A percentile compares a stretch with the other conserved stretches of the same genome.
Conservation (phyloP, 2,888 invertebrate genomes). For the Ferdinandea cuprea region DNA sequence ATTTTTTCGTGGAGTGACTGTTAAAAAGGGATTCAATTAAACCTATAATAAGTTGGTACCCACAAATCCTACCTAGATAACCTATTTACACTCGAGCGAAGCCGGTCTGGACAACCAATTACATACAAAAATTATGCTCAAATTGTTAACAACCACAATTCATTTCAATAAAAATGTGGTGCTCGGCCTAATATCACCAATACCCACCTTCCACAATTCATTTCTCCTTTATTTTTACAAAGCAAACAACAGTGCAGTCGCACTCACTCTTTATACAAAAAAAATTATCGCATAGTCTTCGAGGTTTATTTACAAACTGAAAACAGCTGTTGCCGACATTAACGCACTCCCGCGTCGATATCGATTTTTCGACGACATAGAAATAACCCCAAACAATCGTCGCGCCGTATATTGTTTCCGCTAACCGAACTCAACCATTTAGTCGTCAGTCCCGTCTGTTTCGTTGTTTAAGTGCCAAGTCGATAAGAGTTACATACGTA, state of each 20-base stretch:
- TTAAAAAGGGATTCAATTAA: too few relatives aligned
- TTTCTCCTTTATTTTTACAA: slow-evolving; percentile 16
- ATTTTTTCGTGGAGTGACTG: too few relatives aligned
- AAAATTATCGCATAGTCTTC: slow-evolving; percentile 47
- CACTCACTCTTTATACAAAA: neutral
- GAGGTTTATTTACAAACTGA: slow-evolving; percentile 70
- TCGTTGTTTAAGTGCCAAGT: slow-evolving; percentile 22
- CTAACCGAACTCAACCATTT: slow-evolving; percentile 13
- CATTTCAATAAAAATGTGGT: too few relatives aligned
- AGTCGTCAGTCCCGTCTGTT: slow-evolving; percentile 49
- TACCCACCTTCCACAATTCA: slow-evolving; percentile 56
- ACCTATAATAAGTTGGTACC: too few relatives aligned
- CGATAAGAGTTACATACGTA: neutral
- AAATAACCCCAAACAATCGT: slow-evolving; percentile 40
- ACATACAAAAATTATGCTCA: neutral
- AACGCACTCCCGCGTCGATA: slow-evolving; percentile 76
- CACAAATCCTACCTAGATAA: too few relatives aligned
- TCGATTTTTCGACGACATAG: slow-evolving; percentile 74
- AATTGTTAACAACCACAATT: too few relatives aligned
- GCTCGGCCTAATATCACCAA: too few relatives aligned
- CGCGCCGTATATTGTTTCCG: slow-evolving; percentile 1
- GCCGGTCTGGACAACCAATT: too few relatives aligned
- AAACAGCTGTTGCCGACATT: slow-evolving; percentile 75
- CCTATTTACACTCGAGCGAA: too few relatives aligned
- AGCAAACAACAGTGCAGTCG: slow-evolving; percentile 2